phyloP scores from a whole-genome alignment of 2,888 invertebrate genomes.

The Cantharis rustica region DNA sequence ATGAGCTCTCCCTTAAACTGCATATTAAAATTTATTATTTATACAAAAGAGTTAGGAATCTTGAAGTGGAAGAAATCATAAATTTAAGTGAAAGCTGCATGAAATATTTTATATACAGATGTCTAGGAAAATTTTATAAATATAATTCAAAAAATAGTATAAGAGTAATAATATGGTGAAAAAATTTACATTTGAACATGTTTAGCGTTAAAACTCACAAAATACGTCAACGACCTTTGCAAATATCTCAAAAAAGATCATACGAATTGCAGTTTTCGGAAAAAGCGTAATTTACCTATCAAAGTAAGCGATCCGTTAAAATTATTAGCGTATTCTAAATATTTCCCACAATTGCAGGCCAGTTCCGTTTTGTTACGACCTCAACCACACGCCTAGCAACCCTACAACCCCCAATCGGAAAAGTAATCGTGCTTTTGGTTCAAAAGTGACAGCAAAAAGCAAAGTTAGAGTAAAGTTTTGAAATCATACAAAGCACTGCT shows the following conservation, averaged over 20 bases:
- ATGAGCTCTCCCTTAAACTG: not conserved
- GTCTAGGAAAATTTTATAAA: not conserved
- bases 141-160: not conserved
- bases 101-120: not conserved
- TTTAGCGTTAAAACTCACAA: not conserved
- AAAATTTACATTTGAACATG: not conserved
- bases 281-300: no score
- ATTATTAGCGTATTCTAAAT: no score
- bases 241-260: slow-evolving; percentile 22
- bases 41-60: not conserved
- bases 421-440: no score
- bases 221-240: slow-evolving; percentile 35
- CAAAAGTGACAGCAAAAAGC: no score
- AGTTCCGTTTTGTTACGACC: no score
- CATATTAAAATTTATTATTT: not conserved
- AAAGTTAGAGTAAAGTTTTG: not conserved
- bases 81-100: not conserved
- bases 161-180: not conserved
- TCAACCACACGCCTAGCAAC: no score
- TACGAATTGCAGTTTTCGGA: not conserved
- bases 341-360: no score
- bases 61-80: not conserved
- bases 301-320: no score
- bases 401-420: no score
- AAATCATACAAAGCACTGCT: no score